Conservation (phyloP, 1,140 invertebrate species). For the Wiebesia pumilae region DNA sequence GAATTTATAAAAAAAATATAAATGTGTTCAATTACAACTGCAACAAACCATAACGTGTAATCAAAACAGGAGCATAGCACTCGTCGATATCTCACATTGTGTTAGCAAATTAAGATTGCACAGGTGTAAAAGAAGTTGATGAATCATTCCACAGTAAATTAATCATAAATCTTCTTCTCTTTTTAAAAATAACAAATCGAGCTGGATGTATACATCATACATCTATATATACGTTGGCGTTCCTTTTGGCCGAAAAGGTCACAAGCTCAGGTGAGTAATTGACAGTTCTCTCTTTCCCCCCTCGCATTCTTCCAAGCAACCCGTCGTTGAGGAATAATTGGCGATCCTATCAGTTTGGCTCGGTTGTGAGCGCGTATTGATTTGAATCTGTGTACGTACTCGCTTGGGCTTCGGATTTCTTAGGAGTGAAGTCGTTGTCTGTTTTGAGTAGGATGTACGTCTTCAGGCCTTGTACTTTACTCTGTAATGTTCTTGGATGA, state of each 20-base stretch:
- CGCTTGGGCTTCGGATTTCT: background rate
- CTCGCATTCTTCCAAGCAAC: background rate
- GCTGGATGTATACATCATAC: background rate
- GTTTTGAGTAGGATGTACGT: background rate
- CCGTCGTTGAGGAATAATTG: constrained; percentile 30
- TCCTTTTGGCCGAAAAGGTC: background rate
- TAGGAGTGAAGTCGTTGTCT: constrained; percentile 7
- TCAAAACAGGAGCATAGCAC: background rate
- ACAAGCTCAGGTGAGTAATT: constrained; percentile 30
- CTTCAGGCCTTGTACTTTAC: background rate
- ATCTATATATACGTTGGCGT: background rate
- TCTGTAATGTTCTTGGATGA: background rate
- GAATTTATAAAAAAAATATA: background rate
- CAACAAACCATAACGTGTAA: background rate
- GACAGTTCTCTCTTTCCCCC: constrained; percentile 39
- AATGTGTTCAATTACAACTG: background rate
- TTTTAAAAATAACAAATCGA: constrained; percentile 2
- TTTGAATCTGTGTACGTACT: background rate
- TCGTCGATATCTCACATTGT: background rate
- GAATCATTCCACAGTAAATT: constrained; percentile 6
- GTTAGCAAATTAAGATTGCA: constrained; percentile 22
- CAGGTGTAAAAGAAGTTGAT: constrained; percentile 16
- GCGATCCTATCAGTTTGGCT: constrained; percentile 29
- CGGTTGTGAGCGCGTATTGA: background rate
- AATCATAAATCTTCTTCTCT: constrained; percentile 9